phyloP scores from a whole-genome alignment of 2,888 invertebrate species.

The Clunio marinus region DNA sequence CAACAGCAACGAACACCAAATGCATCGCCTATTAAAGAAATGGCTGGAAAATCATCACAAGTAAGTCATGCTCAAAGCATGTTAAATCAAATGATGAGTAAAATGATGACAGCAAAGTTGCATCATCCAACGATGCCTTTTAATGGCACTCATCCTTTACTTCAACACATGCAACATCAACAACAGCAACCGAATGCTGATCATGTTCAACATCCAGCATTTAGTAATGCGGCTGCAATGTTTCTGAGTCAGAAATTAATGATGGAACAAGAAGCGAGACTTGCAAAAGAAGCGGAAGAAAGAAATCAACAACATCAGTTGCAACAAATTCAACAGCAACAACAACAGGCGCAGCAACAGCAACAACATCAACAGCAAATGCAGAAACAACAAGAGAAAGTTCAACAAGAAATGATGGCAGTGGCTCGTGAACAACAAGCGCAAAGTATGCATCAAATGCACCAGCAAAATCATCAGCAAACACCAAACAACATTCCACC shows the following conservation, averaged over 20 bases:
- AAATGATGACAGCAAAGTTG: conserved; percentile 62
- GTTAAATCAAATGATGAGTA: conserved; percentile 62
- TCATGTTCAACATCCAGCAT: conserved; percentile 56
- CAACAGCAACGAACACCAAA: conserved; percentile 43
- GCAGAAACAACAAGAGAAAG: conserved; percentile 54
- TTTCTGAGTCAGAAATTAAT: conserved; percentile 75
- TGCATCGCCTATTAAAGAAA: conserved; percentile 43
- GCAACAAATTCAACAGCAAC: conserved; percentile 51
- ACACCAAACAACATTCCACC: conserved; percentile 44
- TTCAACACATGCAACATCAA: conserved; percentile 56
- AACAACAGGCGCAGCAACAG: conserved; percentile 56
- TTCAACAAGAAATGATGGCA: conserved; percentile 48
- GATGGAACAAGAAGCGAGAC: conserved; percentile 72
- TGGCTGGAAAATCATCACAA: conserved; percentile 45
- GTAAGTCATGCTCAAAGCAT: conserved; percentile 53
- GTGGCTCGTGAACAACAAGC: conserved; percentile 45
- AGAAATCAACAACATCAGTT: conserved; percentile 57
- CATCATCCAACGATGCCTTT: conserved; percentile 59
- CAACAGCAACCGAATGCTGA: conserved; percentile 53
- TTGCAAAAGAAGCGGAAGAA: conserved; percentile 62
- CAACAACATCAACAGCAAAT: conserved; percentile 52
- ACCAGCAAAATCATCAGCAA: conserved; percentile 50
- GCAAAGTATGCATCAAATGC: conserved; percentile 50
- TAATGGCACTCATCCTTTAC: conserved; percentile 57
- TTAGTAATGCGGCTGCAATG: conserved; percentile 64